Percentiles rank a stretch among this genome's conserved stretches.
Evolutionary conservation across 2,113 vertebrate genomes (phyloP).

Genomic region (Psammodynastes pulverulentus): DNA sequence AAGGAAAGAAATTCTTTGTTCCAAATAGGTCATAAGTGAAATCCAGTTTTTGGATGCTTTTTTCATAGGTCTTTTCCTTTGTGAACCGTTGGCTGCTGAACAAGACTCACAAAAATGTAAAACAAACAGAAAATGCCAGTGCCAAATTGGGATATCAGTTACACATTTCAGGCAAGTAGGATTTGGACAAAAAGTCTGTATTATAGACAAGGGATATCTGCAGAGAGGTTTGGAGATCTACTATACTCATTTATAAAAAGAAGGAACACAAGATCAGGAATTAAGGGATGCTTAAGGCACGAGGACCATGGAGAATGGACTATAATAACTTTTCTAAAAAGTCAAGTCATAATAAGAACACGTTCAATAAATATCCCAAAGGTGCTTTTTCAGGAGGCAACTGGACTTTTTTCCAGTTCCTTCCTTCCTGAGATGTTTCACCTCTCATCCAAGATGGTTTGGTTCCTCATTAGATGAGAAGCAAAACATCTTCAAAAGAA

Average conservation of each 20-base stretch:
- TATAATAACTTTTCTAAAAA: not conserved
- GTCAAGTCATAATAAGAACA: not conserved
- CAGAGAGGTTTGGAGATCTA: not conserved
- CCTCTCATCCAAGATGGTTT: too few species aligned
- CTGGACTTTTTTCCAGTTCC: too few species aligned
- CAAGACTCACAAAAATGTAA: not conserved
- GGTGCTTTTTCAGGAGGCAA: too few species aligned
- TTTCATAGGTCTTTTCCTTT: not conserved
- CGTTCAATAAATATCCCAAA: not conserved
- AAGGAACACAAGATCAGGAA: not conserved
- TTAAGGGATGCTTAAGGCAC: not conserved
- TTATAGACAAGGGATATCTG: not conserved
- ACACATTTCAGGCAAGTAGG: not conserved
- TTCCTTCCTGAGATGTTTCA: too few species aligned
- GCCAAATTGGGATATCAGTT: not conserved
- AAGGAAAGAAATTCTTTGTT: not conserved
- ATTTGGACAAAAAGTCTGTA: not conserved
- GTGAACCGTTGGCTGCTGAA: not conserved
- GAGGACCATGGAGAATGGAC: not conserved
- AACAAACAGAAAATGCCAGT: not conserved
- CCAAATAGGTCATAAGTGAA: slow-evolving; percentile 1
- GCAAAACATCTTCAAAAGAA: too few species aligned
- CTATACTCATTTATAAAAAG: not conserved
- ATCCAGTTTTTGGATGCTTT: not conserved
- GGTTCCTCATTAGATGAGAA: too few species aligned